Conservation (phyloP, 1,140 invertebrate species). For the Drosophila suzukii region DNA sequence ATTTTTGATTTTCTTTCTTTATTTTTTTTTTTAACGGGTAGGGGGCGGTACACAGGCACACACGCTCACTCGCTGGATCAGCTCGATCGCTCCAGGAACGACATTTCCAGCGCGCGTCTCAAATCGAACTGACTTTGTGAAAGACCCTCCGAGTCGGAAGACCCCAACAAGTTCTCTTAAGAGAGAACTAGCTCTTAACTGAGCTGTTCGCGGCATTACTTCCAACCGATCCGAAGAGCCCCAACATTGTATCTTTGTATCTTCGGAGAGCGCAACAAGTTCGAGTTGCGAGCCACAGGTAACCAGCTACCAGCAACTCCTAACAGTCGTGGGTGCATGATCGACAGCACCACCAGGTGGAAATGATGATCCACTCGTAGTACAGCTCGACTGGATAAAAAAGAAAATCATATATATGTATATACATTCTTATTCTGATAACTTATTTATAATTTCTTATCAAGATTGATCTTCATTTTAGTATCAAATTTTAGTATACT, state of each 20-base stretch:
- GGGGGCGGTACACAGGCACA: constrained; percentile 15
- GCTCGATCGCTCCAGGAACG: constrained; percentile 23
- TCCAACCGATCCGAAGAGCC: neutral
- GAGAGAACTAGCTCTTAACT: neutral
- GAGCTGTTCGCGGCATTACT: neutral
- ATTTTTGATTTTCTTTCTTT: constrained; percentile 8
- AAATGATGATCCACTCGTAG: constrained; percentile 25
- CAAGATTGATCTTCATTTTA: too few species aligned
- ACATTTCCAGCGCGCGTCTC: constrained; percentile 11
- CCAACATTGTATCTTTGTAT: neutral
- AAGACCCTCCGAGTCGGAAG: neutral
- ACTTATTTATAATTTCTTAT: too few species aligned
- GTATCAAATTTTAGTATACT: too few species aligned
- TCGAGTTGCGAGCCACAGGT: neutral
- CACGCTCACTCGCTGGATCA: constrained; percentile 33
- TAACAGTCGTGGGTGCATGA: constrained; percentile 15
- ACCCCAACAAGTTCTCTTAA: neutral
- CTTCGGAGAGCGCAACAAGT: neutral
- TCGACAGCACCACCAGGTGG: constrained; percentile 38
- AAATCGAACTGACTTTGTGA: neutral
- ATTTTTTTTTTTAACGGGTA: constrained; percentile 3
- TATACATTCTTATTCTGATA: neutral
- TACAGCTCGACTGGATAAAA: constrained; percentile 17
- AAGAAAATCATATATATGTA: neutral
- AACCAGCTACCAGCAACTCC: neutral